These are phyloP conservation scores for Spondyliosoma cantharus DNA, from an alignment of 2,797 vertebrate genomes.

Conservation along the genomic window DNA sequence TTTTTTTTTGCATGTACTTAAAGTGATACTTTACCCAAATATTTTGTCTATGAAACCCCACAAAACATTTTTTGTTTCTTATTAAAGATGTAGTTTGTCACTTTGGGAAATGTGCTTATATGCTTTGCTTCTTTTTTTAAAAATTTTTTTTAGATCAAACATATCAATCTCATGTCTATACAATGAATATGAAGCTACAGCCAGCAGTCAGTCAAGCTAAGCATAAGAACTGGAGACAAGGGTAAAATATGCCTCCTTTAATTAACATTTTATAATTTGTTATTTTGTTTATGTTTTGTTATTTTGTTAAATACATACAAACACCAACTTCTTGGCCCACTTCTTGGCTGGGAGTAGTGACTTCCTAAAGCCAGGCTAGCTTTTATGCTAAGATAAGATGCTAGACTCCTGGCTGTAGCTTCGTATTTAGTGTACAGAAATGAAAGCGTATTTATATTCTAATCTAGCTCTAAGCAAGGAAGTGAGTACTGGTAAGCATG, in stretches of 20 bases:
- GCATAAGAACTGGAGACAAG: not conserved
- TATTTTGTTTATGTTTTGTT: too few species aligned
- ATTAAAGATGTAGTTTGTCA: not conserved
- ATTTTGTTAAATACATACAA: not conserved
- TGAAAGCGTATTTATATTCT: not conserved
- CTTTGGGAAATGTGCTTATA: not conserved
- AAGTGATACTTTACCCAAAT: constrained; percentile 15
- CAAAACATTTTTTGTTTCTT: not conserved
- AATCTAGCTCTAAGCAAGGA: constrained; percentile 3
- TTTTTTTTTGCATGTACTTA: constrained; percentile 12
- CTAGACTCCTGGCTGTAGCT: not conserved
- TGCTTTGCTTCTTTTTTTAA: not conserved
- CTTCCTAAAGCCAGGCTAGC: not conserved
- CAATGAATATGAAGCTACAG: constrained; percentile 1
- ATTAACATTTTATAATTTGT: not conserved
- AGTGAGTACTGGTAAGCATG: not conserved
- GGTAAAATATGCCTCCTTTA: not conserved
- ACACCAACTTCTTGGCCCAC: not conserved
- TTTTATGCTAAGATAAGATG: constrained; percentile 5
- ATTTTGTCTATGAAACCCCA: constrained; percentile 31
- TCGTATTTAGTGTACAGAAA: constrained; percentile 13
- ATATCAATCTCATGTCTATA: not conserved
- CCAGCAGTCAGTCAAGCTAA: not conserved
- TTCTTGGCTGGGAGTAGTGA: not conserved
- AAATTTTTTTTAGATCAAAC: not conserved